A percentile compares a stretch with the other conserved stretches of the same genome.
These are phyloP conservation scores for Caenorhabditis elegans DNA, from an alignment of 1,140 invertebrate genomes.

Conservation along the genomic window WBcel235 BX284606.5:11801501-11802000, in stretches of 20 bases:
- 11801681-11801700: neutral
- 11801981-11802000: neutral
- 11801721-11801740: neutral
- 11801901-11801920: neutral
- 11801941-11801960: no score
- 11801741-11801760: conserved; percentile 2
- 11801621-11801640: neutral
- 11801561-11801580: neutral
- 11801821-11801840: neutral
- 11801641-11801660: neutral
- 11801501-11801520: no score
- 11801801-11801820: neutral
- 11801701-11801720: neutral
- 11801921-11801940: neutral
- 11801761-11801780: neutral
- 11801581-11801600: neutral
- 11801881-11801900: neutral
- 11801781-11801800: no score
- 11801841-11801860: neutral
- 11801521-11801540: neutral
- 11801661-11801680: neutral
- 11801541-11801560: neutral
- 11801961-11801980: neutral
- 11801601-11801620: neutral
- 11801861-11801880: neutral